Evolutionary conservation across 2,888 invertebrate genomes (phyloP).

Genomic region (Chloroclystis v-ata): DNA sequence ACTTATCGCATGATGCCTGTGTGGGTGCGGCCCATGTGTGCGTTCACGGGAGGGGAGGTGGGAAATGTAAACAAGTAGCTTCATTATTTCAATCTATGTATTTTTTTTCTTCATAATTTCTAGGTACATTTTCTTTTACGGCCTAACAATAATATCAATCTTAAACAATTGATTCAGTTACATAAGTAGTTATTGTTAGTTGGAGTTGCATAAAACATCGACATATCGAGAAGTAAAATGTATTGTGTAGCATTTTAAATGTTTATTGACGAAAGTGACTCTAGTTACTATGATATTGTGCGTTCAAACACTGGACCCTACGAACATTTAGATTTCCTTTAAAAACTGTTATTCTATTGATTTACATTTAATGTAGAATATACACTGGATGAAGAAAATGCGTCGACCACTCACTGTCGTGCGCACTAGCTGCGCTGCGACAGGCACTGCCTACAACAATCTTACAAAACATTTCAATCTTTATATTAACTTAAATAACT

Average conservation of each 20-base stretch:
- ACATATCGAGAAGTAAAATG: constrained; percentile 69
- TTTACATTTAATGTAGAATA: constrained; percentile 68
- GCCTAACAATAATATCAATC: constrained; percentile 76
- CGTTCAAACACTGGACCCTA: constrained; percentile 78
- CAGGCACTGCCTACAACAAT: constrained; percentile 53
- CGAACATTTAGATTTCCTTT: constrained; percentile 75
- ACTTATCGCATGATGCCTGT: constrained; percentile 26
- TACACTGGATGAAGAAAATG: constrained; percentile 74
- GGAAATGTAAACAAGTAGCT: constrained; percentile 50
- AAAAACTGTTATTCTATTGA: constrained; percentile 73
- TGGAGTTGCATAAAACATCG: constrained; percentile 58
- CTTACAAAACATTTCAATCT: constrained; percentile 73
- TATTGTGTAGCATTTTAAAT: constrained; percentile 59
- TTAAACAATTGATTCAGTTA: constrained; percentile 74
- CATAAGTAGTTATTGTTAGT: constrained; percentile 60
- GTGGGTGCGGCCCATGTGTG: no score
- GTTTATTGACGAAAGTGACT: constrained; percentile 68
- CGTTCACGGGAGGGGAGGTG: constrained; percentile 7
- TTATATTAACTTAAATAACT: constrained; percentile 78
- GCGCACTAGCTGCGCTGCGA: background rate
- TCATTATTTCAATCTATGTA: constrained; percentile 74
- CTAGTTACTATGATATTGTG: constrained; percentile 75
- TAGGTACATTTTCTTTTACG: constrained; percentile 73
- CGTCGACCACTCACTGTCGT: constrained; percentile 40
- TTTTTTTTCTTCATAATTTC: constrained; percentile 72